Percentiles rank a stretch among this genome's conserved stretches.
Evolutionary conservation across 2,888 invertebrate species (phyloP).

Genomic region (Lymantria dispar): DNA sequence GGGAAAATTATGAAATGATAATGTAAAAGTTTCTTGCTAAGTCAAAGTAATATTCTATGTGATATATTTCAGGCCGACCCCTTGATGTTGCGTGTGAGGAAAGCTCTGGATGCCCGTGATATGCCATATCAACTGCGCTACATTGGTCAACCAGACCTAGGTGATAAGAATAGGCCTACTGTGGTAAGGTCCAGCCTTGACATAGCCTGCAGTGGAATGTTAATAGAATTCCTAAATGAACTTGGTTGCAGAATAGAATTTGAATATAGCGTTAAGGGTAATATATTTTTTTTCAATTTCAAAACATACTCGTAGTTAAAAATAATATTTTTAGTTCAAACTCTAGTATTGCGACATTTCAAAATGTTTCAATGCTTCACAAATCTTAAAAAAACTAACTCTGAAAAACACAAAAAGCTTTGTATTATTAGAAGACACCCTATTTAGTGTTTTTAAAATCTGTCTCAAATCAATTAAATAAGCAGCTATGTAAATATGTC

Average conservation of each 20-base stretch:
- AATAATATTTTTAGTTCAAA: no score
- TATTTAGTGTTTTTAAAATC: no score
- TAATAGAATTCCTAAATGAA: slow-evolving; percentile 95
- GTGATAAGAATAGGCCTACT: slow-evolving; percentile 94
- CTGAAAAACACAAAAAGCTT: no score
- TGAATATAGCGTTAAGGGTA: slow-evolving; percentile 95
- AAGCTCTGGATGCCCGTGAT: slow-evolving; percentile 91
- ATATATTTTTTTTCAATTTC: not conserved
- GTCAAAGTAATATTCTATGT: not conserved
- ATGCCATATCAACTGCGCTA: slow-evolving; percentile 96
- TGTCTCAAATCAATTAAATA: no score
- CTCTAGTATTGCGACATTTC: no score
- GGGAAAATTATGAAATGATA: no score
- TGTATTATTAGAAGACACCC: no score
- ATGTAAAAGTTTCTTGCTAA: no score
- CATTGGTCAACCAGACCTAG: slow-evolving; percentile 94
- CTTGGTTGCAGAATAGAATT: slow-evolving; percentile 95
- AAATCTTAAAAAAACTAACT: no score
- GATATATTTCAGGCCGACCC: slow-evolving; percentile 77
- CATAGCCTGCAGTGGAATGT: slow-evolving; percentile 94
- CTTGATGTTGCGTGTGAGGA: slow-evolving; percentile 90
- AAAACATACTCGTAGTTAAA: no score
- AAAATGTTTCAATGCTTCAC: no score
- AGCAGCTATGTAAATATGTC: no score
- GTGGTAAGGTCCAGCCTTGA: slow-evolving; percentile 96